Evolutionary conservation across 30 jellyfish, hydroid and myxozoan species (phyloP), one percentile per base, ranked within the genome.

Genomic region (Mastigias papua): DNA sequence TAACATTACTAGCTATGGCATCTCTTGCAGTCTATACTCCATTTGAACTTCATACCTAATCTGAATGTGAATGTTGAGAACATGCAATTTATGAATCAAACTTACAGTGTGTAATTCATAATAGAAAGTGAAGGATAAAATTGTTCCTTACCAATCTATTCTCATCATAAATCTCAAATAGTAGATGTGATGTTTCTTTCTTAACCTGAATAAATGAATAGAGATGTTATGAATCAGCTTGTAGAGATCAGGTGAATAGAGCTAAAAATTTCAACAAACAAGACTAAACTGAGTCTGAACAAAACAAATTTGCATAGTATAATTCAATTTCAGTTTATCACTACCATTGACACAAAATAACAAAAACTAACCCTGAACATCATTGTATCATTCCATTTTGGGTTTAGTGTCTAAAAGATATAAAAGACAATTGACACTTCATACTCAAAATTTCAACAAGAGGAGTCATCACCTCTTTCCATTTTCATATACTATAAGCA

Each of bases 161-260:
- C 78, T 93, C 98, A 67, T 93, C 98, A 82, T 77, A 93, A 10
- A 93, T 49, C 65, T 93, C 98, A 75, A 93, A 88, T 48, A 93
- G 67, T 4, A 93, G 80, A 50, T 33, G 73, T 27, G 94, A 96
- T 21, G 86, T 69, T 37, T 26, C 50, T 61, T 65, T 93, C 71
- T 93, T 79, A 35, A 93, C 98, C 98, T 93, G 67, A 10, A 10
- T 51, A 5, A 8, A 51, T 5, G 7, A 51, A 51, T 17, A 21
- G 17, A 60, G 60, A 22, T 27, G 11, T 6, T 8, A n/a, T 37
- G 11, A 37, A 37, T 37, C 54, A 5, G 11, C 5, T 5, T 37
- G n/a, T n/a, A n/a, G n/a, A n/a, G n/a, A n/a, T n/a, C n/a, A n/a
- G n/a, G n/a, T n/a, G n/a, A n/a, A n/a, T n/a, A n/a, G n/a, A n/a